These are phyloP conservation scores for Apomyelois bistriatella DNA, from an alignment of 2,888 invertebrate species.

Conservation along the genomic window DNA sequence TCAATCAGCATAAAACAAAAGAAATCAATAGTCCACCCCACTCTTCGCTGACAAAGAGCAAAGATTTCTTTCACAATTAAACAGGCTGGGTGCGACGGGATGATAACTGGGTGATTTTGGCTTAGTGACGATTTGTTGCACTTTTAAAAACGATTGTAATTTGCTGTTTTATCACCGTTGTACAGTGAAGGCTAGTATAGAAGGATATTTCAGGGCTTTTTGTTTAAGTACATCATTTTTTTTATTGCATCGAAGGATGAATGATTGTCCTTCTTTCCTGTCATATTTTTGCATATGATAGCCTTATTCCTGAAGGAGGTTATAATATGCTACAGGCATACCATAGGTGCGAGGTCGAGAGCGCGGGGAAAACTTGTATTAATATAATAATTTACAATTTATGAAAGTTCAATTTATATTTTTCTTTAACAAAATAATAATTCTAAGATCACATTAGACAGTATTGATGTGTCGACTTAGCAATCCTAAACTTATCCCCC, in stretches of 20 bases:
- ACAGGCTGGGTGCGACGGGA: slow-evolving; percentile 63
- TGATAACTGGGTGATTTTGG: slow-evolving; percentile 63
- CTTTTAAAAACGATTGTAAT: slow-evolving; percentile 1
- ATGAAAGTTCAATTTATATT: no score
- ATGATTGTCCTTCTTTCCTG: no score
- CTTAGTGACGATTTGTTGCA: slow-evolving; percentile 42
- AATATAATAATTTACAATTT: no score
- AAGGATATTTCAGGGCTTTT: not conserved
- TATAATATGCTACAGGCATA: no score
- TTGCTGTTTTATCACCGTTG: not conserved
- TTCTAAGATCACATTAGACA: not conserved
- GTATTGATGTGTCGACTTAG: slow-evolving; percentile 17
- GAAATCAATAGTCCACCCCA: slow-evolving; percentile 74
- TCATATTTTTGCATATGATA: no score
- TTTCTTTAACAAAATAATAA: not conserved
- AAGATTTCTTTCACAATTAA: slow-evolving; percentile 81
- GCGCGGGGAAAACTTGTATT: no score
- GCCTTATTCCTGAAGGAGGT: no score
- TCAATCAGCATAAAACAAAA: slow-evolving; percentile 81
- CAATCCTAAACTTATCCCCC: slow-evolving; percentile 17
- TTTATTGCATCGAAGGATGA: no score
- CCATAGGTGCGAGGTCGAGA: no score
- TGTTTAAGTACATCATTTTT: no score
- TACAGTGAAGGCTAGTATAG: not conserved
- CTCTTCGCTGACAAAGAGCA: slow-evolving; percentile 74